Evolutionary conservation across 1,140 invertebrate genomes (phyloP), one percentile per base, ranked within the genome.

Genomic region (Octopus sinensis): DNA sequence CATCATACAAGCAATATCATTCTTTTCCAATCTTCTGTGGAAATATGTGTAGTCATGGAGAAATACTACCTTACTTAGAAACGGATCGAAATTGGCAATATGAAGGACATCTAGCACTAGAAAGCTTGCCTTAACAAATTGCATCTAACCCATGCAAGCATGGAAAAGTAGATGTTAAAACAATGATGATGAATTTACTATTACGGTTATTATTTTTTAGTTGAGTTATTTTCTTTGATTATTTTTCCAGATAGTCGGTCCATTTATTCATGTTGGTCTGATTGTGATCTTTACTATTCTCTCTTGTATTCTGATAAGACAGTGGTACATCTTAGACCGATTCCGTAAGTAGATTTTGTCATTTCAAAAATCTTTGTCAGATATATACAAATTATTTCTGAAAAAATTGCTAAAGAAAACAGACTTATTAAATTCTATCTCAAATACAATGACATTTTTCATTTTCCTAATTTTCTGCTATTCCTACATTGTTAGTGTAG

Each of bases 211-310:
- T 62, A 10, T 62, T 62, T 62, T 62, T 62, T 62, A 10, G 9
- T 62, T 62, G 9, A 10, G 9, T 62, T 62, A 10, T 62, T 62
- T 75, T 79, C 71, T n/a, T 71, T 80, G 53, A 77, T 75, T 76
- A 53, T 68, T 80, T n/a, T 87, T 86, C 62, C 84, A 89, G 88
- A 86, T 89, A 56, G 84, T 84, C 75, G 87, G 86, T 80, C 88
- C 88, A 23, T 89, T 88, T 78, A 82, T 89, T 9, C 88, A 89
- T 43, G 82, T 89, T 51, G 86, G 85, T 56, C 84, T 84, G 43
- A 87, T 89, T 13, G 62, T 79, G 51, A 54, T 87, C 6, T 84
- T 87, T 83, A 89, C 88, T 43, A 3, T 84, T 5, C 17, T 88
- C 51, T 83, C 87, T 5, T 89, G 88, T 86, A 75, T 89, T 9